These are phyloP conservation scores for Pegea sp. DNA, from an alignment of 23 tunicate genomes.

Conservation along the genomic window DNA sequence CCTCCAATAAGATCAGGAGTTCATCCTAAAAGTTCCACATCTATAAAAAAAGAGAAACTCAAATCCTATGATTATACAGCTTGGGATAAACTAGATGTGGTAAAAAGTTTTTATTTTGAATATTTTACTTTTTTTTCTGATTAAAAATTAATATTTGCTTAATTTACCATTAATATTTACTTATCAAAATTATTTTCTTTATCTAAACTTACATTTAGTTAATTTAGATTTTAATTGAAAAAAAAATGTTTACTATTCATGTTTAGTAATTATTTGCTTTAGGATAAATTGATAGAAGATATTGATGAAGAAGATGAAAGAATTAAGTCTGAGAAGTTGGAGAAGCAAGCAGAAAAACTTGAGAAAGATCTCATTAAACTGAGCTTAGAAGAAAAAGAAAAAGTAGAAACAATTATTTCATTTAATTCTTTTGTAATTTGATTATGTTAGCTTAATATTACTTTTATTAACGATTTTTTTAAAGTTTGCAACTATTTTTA, in stretches of 20 bases:
- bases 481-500: too few relatives aligned
- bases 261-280: background rate
- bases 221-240: background rate
- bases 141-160: too few relatives aligned
- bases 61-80: conserved; percentile 50
- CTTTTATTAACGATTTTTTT: too few relatives aligned
- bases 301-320: conserved; percentile 55
- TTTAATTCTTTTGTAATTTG: too few relatives aligned
- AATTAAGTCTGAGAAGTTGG: conserved; percentile 13
- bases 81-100: conserved; percentile 81
- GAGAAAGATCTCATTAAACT: conserved; percentile 17
- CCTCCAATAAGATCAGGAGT: conserved; percentile 31
- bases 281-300: conserved; percentile 54
- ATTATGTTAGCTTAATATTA: too few relatives aligned
- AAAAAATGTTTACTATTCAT: background rate
- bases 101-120: conserved; percentile 3
- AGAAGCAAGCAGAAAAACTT: conserved; percentile 4
- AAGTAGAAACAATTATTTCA: too few relatives aligned
- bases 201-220: background rate
- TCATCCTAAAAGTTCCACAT: conserved; percentile 8
- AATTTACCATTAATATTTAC: too few relatives aligned
- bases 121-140: too few relatives aligned
- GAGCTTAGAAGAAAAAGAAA: conserved; percentile 37
- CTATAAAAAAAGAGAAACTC: conserved; percentile 25
- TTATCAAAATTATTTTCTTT: too few relatives aligned